Percentiles rank a stretch among this genome's conserved stretches.
Evolutionary conservation across 2,888 invertebrate genomes (phyloP).

Genomic region (Mellilla xanthometata): DNA sequence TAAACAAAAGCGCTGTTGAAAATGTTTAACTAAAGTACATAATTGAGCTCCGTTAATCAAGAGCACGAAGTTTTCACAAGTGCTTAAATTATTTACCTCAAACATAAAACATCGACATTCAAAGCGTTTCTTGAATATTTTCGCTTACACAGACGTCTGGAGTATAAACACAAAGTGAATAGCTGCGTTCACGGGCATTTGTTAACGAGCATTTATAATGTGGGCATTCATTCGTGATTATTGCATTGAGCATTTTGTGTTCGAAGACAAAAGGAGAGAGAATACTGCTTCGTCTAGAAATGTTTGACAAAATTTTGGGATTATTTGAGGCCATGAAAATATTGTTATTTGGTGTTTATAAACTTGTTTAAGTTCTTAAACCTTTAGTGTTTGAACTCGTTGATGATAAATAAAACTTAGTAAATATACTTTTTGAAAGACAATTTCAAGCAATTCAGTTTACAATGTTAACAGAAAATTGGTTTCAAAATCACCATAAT

Average conservation of each 20-base stretch:
- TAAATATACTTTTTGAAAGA: too few species aligned
- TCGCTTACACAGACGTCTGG: constrained; percentile 66
- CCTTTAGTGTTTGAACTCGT: too few species aligned
- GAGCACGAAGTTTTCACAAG: constrained; percentile 75
- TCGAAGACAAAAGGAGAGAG: neutral
- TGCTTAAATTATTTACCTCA: constrained; percentile 76
- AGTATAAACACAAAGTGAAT: constrained; percentile 57
- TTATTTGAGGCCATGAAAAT: too few species aligned
- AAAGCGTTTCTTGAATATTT: constrained; percentile 75
- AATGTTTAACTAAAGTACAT: constrained; percentile 69
- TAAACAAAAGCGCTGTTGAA: constrained; percentile 61
- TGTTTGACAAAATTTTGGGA: too few species aligned
- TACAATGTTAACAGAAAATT: neutral
- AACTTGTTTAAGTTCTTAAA: too few species aligned
- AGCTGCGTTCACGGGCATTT: constrained; percentile 10
- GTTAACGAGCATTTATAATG: constrained; percentile 12
- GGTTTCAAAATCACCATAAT: neutral
- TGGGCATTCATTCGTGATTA: constrained; percentile 10
- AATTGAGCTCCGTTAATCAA: constrained; percentile 78
- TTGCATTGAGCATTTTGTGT: constrained; percentile 5
- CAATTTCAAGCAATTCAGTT: too few species aligned
- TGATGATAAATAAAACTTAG: too few species aligned
- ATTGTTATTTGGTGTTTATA: too few species aligned
- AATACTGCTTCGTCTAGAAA: too few species aligned
- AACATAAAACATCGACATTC: constrained; percentile 76